Percentiles rank a stretch among this genome's conserved stretches.
These are phyloP conservation scores for Ceyx margarethae DNA, from an alignment of 2,113 vertebrate genomes.

Conservation along the genomic window DNA sequence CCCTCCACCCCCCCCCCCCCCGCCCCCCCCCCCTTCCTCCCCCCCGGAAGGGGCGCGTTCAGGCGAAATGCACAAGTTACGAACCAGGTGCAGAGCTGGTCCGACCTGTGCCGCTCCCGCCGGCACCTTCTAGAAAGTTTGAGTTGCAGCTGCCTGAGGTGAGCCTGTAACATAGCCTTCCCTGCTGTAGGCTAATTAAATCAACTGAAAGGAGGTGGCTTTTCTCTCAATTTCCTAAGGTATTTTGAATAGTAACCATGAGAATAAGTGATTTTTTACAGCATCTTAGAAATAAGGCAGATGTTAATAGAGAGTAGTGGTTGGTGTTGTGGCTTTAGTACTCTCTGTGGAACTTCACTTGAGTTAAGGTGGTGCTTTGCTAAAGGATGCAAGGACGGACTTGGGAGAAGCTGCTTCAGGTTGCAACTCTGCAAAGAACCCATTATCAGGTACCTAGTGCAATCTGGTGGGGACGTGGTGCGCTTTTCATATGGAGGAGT, in stretches of 20 bases:
- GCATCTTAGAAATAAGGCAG: no score
- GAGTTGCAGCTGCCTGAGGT: fast-evolving
- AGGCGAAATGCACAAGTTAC: no score
- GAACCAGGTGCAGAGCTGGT: no score
- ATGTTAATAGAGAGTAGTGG: fast-evolving
- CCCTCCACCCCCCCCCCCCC: no score
- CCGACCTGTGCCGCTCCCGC: no score
- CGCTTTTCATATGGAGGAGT: fast-evolving
- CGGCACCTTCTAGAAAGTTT: neutral
- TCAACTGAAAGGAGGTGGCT: fast-evolving
- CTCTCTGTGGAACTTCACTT: neutral
- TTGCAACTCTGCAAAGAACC: fast-evolving
- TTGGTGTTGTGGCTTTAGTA: fast-evolving
- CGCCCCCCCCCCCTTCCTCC: no score
- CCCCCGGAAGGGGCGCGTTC: no score
- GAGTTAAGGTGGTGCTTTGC: no score
- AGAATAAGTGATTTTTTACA: no score
- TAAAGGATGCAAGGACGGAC: fast-evolving
- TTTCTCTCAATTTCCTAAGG: fast-evolving
- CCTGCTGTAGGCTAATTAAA: no score
- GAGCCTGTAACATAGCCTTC: fast-evolving
- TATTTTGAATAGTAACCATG: fast-evolving
- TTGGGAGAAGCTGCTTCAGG: fast-evolving
- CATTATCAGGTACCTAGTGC: fast-evolving
- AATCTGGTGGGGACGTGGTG: fast-evolving